These are phyloP conservation scores for Tachuris rubrigastra DNA, from an alignment of 2,113 vertebrate genomes.

Conservation along the genomic window DNA sequence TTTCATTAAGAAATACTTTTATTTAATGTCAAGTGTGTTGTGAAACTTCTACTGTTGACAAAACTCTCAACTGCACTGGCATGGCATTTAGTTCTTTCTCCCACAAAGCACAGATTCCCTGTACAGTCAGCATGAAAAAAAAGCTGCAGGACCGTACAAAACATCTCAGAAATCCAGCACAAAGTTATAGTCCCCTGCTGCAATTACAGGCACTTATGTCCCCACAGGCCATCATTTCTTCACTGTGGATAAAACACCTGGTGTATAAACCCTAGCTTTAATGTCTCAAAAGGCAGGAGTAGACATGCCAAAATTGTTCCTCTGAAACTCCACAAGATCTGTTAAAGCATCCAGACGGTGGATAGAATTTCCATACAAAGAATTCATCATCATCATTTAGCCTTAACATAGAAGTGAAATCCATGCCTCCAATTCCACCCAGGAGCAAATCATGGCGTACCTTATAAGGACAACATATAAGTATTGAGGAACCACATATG, in stretches of 20 bases:
- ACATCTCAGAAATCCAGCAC: neutral
- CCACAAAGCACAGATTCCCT: neutral
- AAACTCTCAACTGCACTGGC: neutral
- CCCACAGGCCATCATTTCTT: neutral
- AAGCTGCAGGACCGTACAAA: neutral
- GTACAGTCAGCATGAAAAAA: neutral
- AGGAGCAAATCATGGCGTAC: neutral
- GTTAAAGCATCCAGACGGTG: neutral
- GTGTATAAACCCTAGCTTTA: neutral
- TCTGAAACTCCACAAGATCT: neutral
- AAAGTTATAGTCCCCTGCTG: neutral
- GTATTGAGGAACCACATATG: neutral
- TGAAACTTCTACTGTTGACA: neutral
- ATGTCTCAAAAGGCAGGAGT: neutral
- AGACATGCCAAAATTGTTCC: neutral
- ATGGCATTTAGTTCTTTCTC: neutral
- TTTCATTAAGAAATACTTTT: neutral
- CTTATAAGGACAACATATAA: neutral
- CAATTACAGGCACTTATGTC: neutral
- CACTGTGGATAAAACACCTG: neutral
- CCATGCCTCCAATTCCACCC: neutral
- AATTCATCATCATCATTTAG: neutral
- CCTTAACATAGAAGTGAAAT: neutral
- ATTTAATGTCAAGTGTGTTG: neutral
- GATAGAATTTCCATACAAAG: neutral